These are phyloP conservation scores for Labeo rohita DNA, from an alignment of 2,113 vertebrate genomes.

Conservation along the genomic window DNA sequence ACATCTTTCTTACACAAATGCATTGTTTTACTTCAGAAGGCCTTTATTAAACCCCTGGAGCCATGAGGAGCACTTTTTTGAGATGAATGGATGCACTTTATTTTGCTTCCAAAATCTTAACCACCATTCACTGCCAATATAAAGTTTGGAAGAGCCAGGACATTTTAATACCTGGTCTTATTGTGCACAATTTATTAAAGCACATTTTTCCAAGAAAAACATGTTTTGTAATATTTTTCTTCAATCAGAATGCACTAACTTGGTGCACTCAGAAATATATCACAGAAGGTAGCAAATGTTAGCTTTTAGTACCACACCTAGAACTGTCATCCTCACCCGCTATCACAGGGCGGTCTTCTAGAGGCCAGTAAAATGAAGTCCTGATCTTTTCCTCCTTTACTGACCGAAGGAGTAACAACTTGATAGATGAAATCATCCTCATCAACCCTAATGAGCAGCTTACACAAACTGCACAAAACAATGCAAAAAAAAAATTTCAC, in stretches of 20 bases:
- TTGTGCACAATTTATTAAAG: not conserved
- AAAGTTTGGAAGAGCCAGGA: too few relatives aligned
- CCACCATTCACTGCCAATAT: too few relatives aligned
- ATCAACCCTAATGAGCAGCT: slow-evolving; percentile 84
- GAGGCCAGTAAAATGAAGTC: slow-evolving; percentile 92
- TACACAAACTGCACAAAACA: slow-evolving; percentile 74
- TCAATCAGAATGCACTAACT: not conserved
- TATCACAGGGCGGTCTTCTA: slow-evolving; percentile 83
- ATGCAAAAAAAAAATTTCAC: not conserved
- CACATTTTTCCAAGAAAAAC: not conserved
- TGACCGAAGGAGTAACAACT: slow-evolving; percentile 79
- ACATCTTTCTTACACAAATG: too few relatives aligned
- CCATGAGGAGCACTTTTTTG: too few relatives aligned
- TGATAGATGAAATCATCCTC: slow-evolving; percentile 89
- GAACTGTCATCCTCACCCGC: slow-evolving; percentile 71
- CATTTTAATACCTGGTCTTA: not conserved
- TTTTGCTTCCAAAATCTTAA: too few relatives aligned
- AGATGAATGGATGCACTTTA: too few relatives aligned
- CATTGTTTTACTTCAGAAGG: too few relatives aligned
- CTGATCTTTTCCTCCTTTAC: slow-evolving; percentile 72
- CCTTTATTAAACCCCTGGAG: too few relatives aligned
- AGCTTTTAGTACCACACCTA: not conserved
- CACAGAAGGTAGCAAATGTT: not conserved
- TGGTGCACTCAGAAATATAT: not conserved
- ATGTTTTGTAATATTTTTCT: not conserved